Evolutionary conservation across 2,113 vertebrate species (phyloP).

Genomic region (Bathybates hornii): DNA sequence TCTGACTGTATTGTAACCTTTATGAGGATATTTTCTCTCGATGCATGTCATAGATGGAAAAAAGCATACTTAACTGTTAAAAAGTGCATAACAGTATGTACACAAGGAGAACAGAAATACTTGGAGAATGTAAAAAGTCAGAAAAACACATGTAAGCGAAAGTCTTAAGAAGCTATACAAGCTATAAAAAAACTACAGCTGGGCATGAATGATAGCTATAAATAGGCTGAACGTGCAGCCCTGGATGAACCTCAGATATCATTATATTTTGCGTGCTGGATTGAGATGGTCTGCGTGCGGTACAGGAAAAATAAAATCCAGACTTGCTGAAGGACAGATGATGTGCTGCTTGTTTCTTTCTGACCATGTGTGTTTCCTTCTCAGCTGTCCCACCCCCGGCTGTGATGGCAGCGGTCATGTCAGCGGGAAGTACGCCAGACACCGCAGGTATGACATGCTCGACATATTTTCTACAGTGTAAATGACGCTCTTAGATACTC

Average conservation of each 20-base stretch:
- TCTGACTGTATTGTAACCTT: background rate
- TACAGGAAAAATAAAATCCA: background rate
- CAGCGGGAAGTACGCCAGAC: slow-evolving; percentile 96
- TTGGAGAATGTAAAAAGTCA: background rate
- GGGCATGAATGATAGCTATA: background rate
- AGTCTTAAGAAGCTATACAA: background rate
- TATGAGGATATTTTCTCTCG: background rate
- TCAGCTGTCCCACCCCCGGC: slow-evolving; percentile 92
- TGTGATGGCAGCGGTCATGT: slow-evolving; percentile 96
- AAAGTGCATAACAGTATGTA: background rate
- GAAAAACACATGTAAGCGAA: background rate
- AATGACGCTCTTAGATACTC: background rate
- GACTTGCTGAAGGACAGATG: background rate
- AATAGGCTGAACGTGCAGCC: background rate
- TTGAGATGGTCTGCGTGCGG: background rate
- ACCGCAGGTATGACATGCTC: slow-evolving; percentile 82
- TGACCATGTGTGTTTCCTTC: slow-evolving; percentile 32
- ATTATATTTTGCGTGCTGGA: background rate
- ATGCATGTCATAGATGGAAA: background rate
- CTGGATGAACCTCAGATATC: background rate
- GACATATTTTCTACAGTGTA: background rate
- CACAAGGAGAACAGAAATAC: background rate
- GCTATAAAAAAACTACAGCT: background rate
- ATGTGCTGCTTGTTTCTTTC: background rate
- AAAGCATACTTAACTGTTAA: background rate